A percentile compares a stretch with the other conserved stretches of the same genome.
Conservation (phyloP, 2,888 invertebrate species). For the Dendrolimus pini region DNA sequence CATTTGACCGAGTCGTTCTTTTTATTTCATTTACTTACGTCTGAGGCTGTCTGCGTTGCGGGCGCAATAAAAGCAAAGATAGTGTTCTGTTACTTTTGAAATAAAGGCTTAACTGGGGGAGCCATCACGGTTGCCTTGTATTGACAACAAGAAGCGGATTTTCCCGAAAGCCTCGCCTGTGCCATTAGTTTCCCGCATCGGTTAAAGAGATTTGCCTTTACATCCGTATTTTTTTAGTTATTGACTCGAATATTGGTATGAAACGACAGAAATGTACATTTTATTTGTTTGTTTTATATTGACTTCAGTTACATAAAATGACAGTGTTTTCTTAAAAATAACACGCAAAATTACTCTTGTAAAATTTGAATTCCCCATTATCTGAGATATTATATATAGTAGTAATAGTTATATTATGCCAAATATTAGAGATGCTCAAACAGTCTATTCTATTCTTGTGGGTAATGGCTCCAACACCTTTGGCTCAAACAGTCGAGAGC, state of each 20-base stretch:
- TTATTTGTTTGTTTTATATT: slow-evolving; percentile 15
- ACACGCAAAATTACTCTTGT: no score
- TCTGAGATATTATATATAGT: no score
- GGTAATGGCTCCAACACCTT: no score
- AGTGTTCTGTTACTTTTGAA: slow-evolving; percentile 64
- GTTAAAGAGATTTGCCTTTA: slow-evolving; percentile 74
- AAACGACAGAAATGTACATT: slow-evolving; percentile 32
- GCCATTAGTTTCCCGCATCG: slow-evolving; percentile 75
- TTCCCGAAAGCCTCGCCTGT: slow-evolving; percentile 71
- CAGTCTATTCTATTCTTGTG: no score
- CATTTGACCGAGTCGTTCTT: slow-evolving; percentile 30
- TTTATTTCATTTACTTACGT: slow-evolving; percentile 49
- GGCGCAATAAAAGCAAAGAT: slow-evolving; percentile 63
- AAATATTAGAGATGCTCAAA: no score
- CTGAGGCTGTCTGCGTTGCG: slow-evolving; percentile 41
- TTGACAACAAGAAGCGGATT: slow-evolving; percentile 76
- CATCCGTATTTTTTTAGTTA: slow-evolving; percentile 63
- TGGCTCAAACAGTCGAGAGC: no score
- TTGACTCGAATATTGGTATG: slow-evolving; percentile 59
- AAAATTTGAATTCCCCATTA: no score
- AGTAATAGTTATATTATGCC: no score
- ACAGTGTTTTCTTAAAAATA: no score
- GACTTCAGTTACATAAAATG: background rate
- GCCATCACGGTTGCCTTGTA: slow-evolving; percentile 71
- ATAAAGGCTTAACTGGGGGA: slow-evolving; percentile 72